These are phyloP conservation scores for Phragmatobia fuliginosa DNA, from an alignment of 2,888 invertebrate species.

Conservation along the genomic window DNA sequence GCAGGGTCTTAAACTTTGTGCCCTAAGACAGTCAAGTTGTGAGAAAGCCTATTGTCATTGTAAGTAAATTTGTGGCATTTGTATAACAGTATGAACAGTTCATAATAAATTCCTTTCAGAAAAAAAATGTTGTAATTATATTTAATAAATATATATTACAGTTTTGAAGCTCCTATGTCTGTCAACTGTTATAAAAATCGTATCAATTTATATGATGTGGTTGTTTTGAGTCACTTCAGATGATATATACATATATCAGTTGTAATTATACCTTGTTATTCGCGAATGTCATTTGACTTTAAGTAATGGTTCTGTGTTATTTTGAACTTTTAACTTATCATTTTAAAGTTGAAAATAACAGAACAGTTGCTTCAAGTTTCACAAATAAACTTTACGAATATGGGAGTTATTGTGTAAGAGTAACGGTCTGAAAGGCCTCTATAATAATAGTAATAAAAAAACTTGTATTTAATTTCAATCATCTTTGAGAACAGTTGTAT, in stretches of 20 bases:
- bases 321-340: too few species aligned
- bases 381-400: too few species aligned
- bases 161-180: conserved; percentile 2
- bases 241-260: conserved; percentile 31
- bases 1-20: background rate
- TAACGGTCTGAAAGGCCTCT: conserved; percentile 30
- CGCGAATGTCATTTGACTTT: too few species aligned
- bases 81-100: background rate
- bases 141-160: conserved; percentile 9
- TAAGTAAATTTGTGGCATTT: too few species aligned
- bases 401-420: conserved; percentile 31
- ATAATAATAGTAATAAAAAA: background rate
- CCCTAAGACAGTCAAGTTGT: conserved; percentile 9
- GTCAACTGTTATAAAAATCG: conserved; percentile 6
- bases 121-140: background rate
- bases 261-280: too few species aligned
- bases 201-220: conserved; percentile 20
- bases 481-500: background rate
- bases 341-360: too few species aligned
- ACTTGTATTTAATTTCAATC: background rate
- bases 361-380: too few species aligned
- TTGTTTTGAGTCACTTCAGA: conserved; percentile 16
- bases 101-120: background rate
- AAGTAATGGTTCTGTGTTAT: too few species aligned
- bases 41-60: background rate